Percentiles rank a stretch among this genome's conserved stretches.
These are phyloP conservation scores for Deroplatys truncata DNA, from an alignment of 2,888 invertebrate species.

Conservation along the genomic window DNA sequence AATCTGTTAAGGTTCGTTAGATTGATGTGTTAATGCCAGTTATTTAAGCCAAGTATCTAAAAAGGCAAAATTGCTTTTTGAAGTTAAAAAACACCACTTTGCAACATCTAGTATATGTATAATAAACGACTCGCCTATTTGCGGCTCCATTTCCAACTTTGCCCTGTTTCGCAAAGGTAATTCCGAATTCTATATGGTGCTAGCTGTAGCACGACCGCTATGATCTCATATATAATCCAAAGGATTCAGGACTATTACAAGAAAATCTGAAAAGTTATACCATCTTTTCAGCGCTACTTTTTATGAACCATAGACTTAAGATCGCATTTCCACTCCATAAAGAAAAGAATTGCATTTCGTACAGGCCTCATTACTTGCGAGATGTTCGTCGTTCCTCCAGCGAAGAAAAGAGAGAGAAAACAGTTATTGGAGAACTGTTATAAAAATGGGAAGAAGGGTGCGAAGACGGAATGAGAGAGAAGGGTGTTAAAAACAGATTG, in stretches of 20 bases:
- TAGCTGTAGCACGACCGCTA: background rate
- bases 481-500: slow-evolving; percentile 24
- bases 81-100: too few relatives aligned
- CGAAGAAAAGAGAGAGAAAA: slow-evolving; percentile 7
- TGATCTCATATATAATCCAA: background rate
- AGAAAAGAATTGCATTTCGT: slow-evolving; percentile 7
- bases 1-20: too few relatives aligned
- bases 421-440: slow-evolving; percentile 25
- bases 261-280: background rate
- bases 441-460: slow-evolving; percentile 24
- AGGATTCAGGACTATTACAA: background rate
- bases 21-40: too few relatives aligned
- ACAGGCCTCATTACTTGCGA: background rate
- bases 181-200: background rate
- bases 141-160: too few relatives aligned
- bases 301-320: slow-evolving; percentile 1
- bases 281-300: background rate
- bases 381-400: background rate
- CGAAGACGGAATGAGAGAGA: background rate
- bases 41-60: too few relatives aligned
- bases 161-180: background rate
- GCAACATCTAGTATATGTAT: too few relatives aligned
- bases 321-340: slow-evolving; percentile 10
- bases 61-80: too few relatives aligned
- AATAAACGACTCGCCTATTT: too few relatives aligned